Percentiles rank a stretch among this genome's conserved stretches.
phyloP scores from a whole-genome alignment of 2,888 invertebrate genomes.

The Dynastes tityus region DNA sequence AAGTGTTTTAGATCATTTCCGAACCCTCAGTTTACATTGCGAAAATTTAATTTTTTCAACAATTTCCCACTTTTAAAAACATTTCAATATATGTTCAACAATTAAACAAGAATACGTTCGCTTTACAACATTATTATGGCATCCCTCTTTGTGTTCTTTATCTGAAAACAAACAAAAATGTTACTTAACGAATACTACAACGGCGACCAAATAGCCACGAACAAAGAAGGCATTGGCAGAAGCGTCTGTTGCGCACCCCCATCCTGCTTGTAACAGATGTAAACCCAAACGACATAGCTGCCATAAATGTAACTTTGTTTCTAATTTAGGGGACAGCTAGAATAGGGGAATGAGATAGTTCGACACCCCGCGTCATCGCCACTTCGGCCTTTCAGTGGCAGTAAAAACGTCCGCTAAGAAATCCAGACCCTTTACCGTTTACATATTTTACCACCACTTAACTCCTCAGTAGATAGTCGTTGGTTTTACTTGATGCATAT shows the following conservation, averaged over 20 bases:
- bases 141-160: too few species aligned
- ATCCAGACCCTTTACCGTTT: conserved; percentile 21
- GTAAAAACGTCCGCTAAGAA: conserved; percentile 24
- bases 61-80: too few species aligned
- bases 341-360: conserved; percentile 8
- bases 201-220: not conserved
- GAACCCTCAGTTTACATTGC: too few species aligned
- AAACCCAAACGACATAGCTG: conserved; percentile 52
- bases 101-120: too few species aligned
- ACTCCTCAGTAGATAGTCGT: conserved; percentile 1
- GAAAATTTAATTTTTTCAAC: too few species aligned
- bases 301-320: conserved; percentile 58
- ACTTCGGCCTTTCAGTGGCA: conserved; percentile 13
- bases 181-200: not conserved
- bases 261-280: conserved; percentile 56
- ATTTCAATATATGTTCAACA: too few species aligned
- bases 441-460: conserved; percentile 28
- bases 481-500: conserved; percentile 1
- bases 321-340: conserved; percentile 55
- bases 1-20: too few species aligned
- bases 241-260: conserved; percentile 48
- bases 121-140: too few species aligned
- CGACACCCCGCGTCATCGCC: conserved; percentile 26
- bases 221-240: not conserved
- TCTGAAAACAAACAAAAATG: too few species aligned